These are phyloP conservation scores for Nasonia oneida DNA, from an alignment of 2,888 invertebrate species.

Conservation along the genomic window DNA sequence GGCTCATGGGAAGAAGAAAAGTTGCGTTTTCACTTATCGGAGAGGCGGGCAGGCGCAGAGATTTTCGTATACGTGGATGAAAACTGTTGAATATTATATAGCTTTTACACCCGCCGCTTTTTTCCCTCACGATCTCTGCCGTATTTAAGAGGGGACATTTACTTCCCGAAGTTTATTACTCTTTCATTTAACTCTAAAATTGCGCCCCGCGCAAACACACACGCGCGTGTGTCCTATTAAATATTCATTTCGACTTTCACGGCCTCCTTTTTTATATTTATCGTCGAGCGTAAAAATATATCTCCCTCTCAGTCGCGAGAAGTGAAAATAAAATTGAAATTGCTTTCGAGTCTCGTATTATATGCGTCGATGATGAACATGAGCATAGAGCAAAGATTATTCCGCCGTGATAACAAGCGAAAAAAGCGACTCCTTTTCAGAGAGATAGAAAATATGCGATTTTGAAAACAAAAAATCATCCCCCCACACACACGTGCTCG, in stretches of 20 bases:
- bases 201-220: not conserved
- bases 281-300: constrained; percentile 20
- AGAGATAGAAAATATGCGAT: not conserved
- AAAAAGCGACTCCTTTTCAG: not conserved
- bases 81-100: not conserved
- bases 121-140: not conserved
- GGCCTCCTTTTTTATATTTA: constrained; percentile 33
- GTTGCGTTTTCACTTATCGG: constrained; percentile 29
- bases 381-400: constrained; percentile 1
- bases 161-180: not conserved
- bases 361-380: constrained; percentile 21
- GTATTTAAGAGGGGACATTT: not conserved
- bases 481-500: not conserved
- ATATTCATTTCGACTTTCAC: constrained; percentile 40
- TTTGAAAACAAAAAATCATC: not conserved
- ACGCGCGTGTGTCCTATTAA: not conserved
- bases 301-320: not conserved
- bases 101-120: not conserved
- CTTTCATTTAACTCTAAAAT: not conserved
- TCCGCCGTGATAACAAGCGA: not conserved
- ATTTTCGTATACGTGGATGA: not conserved
- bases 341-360: constrained; percentile 8
- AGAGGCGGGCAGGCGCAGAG: not conserved
- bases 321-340: constrained; percentile 45
- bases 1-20: not conserved